These are phyloP conservation scores for Anguilla marmorata DNA, from an alignment of 2,797 vertebrate species.

Conservation along the genomic window DNA sequence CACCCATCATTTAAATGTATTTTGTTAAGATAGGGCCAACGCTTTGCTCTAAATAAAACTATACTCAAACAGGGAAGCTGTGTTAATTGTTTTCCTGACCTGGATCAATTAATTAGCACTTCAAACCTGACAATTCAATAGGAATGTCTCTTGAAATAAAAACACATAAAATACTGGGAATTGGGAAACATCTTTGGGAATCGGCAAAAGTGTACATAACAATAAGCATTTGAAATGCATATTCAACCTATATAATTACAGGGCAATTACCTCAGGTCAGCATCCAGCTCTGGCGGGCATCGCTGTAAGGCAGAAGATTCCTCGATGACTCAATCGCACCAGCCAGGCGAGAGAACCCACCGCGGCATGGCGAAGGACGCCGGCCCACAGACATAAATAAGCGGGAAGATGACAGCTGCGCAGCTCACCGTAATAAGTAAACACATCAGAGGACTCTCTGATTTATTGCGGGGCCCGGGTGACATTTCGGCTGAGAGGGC, in stretches of 20 bases:
- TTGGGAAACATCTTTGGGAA: neutral
- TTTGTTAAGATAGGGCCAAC: too few species aligned
- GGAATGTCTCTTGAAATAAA: too few species aligned
- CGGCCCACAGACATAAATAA: constrained; percentile 20
- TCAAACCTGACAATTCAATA: too few species aligned
- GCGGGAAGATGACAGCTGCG: constrained; percentile 63
- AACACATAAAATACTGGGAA: too few species aligned
- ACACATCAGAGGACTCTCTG: constrained; percentile 69
- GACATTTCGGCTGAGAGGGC: constrained; percentile 66
- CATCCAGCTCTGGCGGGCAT: neutral
- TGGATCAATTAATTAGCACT: too few species aligned
- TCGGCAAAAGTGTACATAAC: too few species aligned
- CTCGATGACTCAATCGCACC: neutral
- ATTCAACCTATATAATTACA: neutral
- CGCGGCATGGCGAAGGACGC: neutral
- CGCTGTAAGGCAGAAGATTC: neutral
- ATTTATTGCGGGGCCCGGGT: constrained; percentile 71
- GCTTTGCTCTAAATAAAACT: too few species aligned
- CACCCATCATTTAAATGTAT: too few species aligned
- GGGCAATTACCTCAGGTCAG: neutral
- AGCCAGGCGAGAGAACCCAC: neutral
- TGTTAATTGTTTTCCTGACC: too few species aligned
- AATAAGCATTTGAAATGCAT: neutral
- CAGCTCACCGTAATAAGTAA: constrained; percentile 73
- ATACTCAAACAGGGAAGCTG: too few species aligned